phyloP scores from a whole-genome alignment of 2,888 invertebrate genomes.

The Acanthoscelides obtectus region DNA sequence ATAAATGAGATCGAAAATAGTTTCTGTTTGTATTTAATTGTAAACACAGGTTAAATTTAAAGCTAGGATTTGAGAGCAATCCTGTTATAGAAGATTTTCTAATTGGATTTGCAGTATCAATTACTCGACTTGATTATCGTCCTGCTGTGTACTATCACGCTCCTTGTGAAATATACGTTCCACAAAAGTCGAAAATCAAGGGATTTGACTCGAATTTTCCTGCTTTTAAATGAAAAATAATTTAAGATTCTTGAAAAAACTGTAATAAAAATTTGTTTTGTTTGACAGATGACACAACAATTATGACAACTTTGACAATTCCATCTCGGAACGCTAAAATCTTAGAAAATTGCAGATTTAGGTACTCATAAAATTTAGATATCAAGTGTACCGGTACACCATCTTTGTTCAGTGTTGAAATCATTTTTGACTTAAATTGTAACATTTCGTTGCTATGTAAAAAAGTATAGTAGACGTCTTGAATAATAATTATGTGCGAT shows the following conservation, averaged over 20 bases:
- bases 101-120: constrained; percentile 35
- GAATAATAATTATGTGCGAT: too few relatives aligned
- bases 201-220: constrained; percentile 6
- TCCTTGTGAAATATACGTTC: constrained; percentile 8
- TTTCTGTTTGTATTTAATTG: background rate
- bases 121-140: constrained; percentile 28
- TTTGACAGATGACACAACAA: constrained; percentile 38
- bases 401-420: too few relatives aligned
- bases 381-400: too few relatives aligned
- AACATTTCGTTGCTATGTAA: too few relatives aligned
- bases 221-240: constrained; percentile 24
- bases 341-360: too few relatives aligned
- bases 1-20: background rate
- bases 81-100: constrained; percentile 10
- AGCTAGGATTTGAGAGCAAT: background rate
- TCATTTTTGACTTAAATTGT: too few relatives aligned
- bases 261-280: constrained; percentile 31
- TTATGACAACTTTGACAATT: background rate
- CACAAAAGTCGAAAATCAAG: constrained; percentile 10
- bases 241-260: constrained; percentile 26
- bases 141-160: background rate
- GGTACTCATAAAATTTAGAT: too few relatives aligned
- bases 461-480: too few relatives aligned
- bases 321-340: too few relatives aligned
- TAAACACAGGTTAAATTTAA: background rate